Evolutionary conservation across 2,113 vertebrate genomes (phyloP).

Genomic region (Coptodon rendalli): DNA sequence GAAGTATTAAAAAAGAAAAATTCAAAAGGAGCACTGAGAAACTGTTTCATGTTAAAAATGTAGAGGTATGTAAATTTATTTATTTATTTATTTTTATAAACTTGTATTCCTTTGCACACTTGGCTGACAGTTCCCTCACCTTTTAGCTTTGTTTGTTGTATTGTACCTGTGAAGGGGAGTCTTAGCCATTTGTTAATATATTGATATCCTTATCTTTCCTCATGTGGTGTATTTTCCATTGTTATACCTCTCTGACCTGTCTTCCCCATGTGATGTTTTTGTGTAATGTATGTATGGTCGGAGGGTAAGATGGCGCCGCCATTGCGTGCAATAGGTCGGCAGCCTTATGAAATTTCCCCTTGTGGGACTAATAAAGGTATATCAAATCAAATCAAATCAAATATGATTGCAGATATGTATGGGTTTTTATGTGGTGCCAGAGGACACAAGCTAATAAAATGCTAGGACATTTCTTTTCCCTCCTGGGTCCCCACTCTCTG

Average conservation of each 20-base stretch:
- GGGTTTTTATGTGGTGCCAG: background rate
- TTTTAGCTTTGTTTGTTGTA: background rate
- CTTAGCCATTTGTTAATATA: background rate
- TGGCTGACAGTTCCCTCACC: background rate
- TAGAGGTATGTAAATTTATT: background rate
- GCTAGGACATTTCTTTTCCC: background rate
- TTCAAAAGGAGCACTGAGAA: background rate
- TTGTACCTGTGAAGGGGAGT: background rate
- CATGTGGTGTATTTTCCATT: too few species aligned
- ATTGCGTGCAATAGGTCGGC: too few species aligned
- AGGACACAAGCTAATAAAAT: background rate
- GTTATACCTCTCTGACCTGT: too few species aligned
- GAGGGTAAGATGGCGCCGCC: too few species aligned
- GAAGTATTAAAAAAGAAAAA: background rate
- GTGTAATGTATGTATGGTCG: too few species aligned
- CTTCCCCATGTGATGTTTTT: too few species aligned
- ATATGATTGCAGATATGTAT: background rate
- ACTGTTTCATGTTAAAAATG: background rate
- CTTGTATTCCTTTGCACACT: background rate
- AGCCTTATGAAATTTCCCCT: too few species aligned
- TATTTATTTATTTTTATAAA: background rate
- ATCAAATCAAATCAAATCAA: too few species aligned
- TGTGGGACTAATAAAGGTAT: too few species aligned
- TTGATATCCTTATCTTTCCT: too few species aligned
- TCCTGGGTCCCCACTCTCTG: background rate